Evolutionary conservation across 2,888 invertebrate species (phyloP).

Genomic region (Andricus curvator): DNA sequence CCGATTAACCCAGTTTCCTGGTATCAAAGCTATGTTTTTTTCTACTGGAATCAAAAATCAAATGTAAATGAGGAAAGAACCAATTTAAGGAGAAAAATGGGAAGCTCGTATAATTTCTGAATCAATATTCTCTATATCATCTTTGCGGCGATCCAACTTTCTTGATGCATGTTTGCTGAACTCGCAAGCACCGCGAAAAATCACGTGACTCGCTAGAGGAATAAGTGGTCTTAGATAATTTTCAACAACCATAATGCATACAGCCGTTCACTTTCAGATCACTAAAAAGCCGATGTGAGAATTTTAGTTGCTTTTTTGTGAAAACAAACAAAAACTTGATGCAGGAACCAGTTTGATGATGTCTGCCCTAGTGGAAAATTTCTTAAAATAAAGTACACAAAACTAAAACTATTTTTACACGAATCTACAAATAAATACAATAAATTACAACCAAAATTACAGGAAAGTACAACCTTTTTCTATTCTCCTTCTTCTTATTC

Average conservation of each 20-base stretch:
- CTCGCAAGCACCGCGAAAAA: conserved; percentile 10
- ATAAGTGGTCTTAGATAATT: conserved; percentile 33
- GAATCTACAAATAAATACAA: no score
- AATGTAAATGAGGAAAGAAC: not conserved
- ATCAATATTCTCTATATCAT: conserved; percentile 33
- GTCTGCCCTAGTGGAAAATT: not conserved
- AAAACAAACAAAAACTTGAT: conserved; percentile 7
- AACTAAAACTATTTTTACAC: no score
- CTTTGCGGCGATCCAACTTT: not conserved
- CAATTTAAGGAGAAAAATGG: not conserved
- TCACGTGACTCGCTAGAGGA: conserved; percentile 4
- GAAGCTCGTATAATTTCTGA: conserved; percentile 21
- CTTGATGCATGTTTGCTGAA: conserved; percentile 35
- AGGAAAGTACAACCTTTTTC: no score
- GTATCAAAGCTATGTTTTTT: not conserved
- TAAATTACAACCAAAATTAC: no score
- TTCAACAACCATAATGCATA: conserved; percentile 4
- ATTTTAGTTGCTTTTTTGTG: conserved; percentile 7
- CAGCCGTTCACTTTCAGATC: not conserved
- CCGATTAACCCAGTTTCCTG: no score
- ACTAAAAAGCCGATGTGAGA: conserved; percentile 4
- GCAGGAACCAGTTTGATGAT: conserved; percentile 3
- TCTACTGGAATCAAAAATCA: not conserved
- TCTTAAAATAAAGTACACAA: not conserved
- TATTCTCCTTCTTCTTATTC: no score